These are phyloP conservation scores for Gastrophryne carolinensis DNA, from an alignment of 2,797 vertebrate genomes.

Conservation along the genomic window DNA sequence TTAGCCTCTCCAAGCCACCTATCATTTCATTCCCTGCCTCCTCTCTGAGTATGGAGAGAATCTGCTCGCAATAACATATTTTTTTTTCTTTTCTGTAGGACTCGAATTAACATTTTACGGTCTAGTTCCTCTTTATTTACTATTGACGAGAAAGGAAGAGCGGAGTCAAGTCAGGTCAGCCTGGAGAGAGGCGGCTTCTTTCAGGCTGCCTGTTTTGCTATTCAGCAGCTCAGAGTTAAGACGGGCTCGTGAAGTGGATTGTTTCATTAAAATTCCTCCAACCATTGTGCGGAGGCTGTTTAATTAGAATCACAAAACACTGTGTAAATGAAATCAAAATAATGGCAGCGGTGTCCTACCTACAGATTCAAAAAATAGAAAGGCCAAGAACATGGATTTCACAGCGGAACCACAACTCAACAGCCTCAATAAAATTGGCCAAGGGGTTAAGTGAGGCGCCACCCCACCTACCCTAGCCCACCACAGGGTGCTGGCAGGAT, in stretches of 20 bases:
- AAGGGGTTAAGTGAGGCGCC: too few species aligned
- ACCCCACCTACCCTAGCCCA: too few species aligned
- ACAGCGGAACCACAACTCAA: too few species aligned
- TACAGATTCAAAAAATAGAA: background rate
- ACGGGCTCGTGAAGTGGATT: background rate
- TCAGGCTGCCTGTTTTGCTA: background rate
- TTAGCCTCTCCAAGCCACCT: too few species aligned
- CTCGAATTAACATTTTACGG: conserved; percentile 34
- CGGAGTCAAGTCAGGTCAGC: conserved; percentile 34
- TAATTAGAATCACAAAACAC: background rate
- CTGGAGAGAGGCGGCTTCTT: background rate
- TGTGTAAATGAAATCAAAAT: background rate
- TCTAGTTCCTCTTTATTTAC: conserved; percentile 27
- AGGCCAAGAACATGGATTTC: too few species aligned
- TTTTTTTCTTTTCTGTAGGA: conserved; percentile 23
- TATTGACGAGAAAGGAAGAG: conserved; percentile 10
- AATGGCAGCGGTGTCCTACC: background rate
- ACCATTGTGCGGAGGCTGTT: background rate
- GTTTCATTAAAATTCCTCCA: background rate
- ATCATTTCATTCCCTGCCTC: conserved; percentile 35
- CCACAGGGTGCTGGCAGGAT: too few species aligned
- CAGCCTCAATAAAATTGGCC: too few species aligned
- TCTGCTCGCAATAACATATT: conserved; percentile 1
- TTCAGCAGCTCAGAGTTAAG: background rate
- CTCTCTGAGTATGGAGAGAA: conserved; percentile 29